Evolutionary conservation across 2,888 invertebrate genomes (phyloP), one percentile per base, ranked within the genome.

Genomic region (Parnassius apollo): DNA sequence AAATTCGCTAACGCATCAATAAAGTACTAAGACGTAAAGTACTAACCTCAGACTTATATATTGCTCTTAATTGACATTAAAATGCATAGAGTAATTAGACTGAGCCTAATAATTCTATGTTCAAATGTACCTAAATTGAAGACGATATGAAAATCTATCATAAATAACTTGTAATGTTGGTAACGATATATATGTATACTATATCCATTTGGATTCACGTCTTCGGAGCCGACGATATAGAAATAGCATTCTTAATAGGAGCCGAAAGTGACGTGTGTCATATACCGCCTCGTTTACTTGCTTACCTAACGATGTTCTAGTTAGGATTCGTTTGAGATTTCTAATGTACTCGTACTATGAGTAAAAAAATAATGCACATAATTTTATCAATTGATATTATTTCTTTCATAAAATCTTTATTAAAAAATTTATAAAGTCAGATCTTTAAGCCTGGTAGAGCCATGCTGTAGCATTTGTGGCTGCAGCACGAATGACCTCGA

Each of bases 171-270:
- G 49, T 13, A 1, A 48, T 53, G 57, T 55, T 59, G 46, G 55
- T 59, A 63, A 63, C 57, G 59, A 22, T 63, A 58, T 18, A 18
- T 18, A 18, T 18, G 18, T 18, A 1, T 18, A 18, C 18, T 18
- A 18, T 63, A 49, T 48, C 13, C 58, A 62, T 58, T 58, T 48
- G 12, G 48, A 62, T 42, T 42, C 25, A 11, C 13, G 61, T 46
- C 61, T 56, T 56, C 51, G 51, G 7, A 42, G 9, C 13, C 22
- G 42, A 49, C 45, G 62, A 62, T 42, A 51, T 63, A 46, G 55
- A 63, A 63, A 59, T 59, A 51, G 62, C 62, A 59, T 63, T 59
- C 55, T 59, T 63, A 63, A 63, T 63, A 59, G 42, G 59, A 50
- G 46, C 44, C 13, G 48, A 62, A 45, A 55, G 49, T 45, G 62